These are phyloP conservation scores for Mycalesis mineus DNA, from an alignment of 2,888 invertebrate genomes.

Conservation along the genomic window DNA sequence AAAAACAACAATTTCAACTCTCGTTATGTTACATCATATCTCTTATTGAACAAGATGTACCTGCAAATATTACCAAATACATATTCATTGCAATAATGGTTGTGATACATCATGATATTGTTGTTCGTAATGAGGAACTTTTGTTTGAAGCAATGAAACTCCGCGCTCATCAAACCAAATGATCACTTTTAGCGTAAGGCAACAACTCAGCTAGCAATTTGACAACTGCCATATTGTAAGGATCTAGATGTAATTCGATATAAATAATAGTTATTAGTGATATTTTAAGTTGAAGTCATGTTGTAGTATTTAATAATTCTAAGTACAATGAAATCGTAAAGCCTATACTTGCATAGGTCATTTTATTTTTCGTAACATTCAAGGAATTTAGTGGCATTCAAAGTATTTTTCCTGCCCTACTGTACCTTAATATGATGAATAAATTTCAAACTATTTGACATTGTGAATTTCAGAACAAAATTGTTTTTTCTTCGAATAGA, in stretches of 20 bases:
- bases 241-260: conserved; percentile 56
- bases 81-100: conserved; percentile 72
- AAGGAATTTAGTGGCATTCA: conserved; percentile 11
- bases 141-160: conserved; percentile 47
- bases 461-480: conserved; percentile 4
- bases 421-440: not conserved
- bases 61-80: conserved; percentile 65
- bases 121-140: conserved; percentile 48
- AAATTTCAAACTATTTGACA: not conserved
- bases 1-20: not conserved
- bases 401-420: conserved; percentile 8
- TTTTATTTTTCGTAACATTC: conserved; percentile 12
- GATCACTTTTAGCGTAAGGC: conserved; percentile 45
- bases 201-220: conserved; percentile 75
- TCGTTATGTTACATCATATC: conserved; percentile 36
- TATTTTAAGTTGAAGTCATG: conserved; percentile 75
- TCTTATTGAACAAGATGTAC: conserved; percentile 54
- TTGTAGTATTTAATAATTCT: conserved; percentile 73
- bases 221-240: conserved; percentile 78
- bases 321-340: conserved; percentile 54
- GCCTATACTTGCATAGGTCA: conserved; percentile 10
- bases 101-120: conserved; percentile 67
- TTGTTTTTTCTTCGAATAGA: conserved; percentile 10
- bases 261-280: conserved; percentile 35
- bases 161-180: conserved; percentile 57